Evolutionary conservation across 2,888 invertebrate genomes (phyloP), one percentile per base, ranked within the genome.

Genomic region (Dryadula phaetusa): DNA sequence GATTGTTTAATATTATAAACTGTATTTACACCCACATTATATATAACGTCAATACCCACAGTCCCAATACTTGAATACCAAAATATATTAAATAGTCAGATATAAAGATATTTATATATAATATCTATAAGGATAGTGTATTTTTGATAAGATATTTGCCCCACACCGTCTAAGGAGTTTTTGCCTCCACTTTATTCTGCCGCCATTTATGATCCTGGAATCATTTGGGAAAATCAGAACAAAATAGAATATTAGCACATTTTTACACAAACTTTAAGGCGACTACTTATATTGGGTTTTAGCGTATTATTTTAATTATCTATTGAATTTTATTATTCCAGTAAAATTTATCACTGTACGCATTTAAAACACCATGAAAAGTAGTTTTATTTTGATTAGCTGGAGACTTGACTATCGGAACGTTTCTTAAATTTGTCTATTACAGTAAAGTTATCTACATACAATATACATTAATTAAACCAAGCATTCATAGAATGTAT

Each of bases 171-270:
- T 72, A 74, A 60, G 70, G 69, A 66, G 67, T 72, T 66, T 72
- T 72, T 71, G 82, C 77, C 79, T 91, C 91, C 78, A 81, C 77
- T 85, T 90, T 92, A 82, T 86, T 90, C 79, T 89, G 90, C 79
- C 92, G 82, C 92, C 92, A 92, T 80, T 91, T 92, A 81, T 90
- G 92, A 75, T 92, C 92, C 92, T 92, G 92, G 75, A 91, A 92
- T 82, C 76, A 74, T 67, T 66, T 64, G 56, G 22, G 37, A 40
- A 56, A 10, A 40, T 56, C 25, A 56, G 40, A 56, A 22, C 40
- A n/a, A n/a, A n/a, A 25, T 40, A 56, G 3, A 28, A 22, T 56
- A 20, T 40, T 25, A 56, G 37, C 54, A 54, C 54, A 20, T 7
- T 20, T 20, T 34, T 8, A 40, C 8, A 37, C 1, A 40, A 56